Conservation (phyloP, 2,888 invertebrate genomes). For the Chrysomela aeneicollis region DNA sequence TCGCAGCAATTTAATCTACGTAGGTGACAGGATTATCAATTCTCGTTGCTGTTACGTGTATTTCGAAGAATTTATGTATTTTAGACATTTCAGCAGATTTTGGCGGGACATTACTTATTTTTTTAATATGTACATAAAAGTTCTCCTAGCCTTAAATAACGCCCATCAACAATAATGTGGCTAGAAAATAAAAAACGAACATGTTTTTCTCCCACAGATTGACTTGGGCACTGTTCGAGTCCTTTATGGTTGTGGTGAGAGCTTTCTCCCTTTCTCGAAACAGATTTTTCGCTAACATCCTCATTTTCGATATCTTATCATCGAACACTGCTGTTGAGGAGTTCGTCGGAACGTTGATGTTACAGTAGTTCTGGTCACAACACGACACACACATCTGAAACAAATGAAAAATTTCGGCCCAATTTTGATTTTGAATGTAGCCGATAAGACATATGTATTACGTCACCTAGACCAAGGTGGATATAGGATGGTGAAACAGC, state of each 20-base stretch:
- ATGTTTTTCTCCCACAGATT: constrained; percentile 27
- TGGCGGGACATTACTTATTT: neutral
- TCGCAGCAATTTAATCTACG: too few relatives aligned
- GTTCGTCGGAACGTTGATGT: constrained; percentile 69
- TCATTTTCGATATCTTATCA: constrained; percentile 61
- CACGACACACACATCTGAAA: constrained; percentile 70
- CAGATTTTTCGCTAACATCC: constrained; percentile 59
- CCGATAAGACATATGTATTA: too few relatives aligned
- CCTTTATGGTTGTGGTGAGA: constrained; percentile 58
- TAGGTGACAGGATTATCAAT: too few relatives aligned
- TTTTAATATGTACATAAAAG: constrained; percentile 1
- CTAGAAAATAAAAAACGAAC: constrained; percentile 31
- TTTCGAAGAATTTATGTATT: neutral
- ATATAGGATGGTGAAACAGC: too few relatives aligned
- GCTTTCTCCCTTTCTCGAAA: constrained; percentile 60
- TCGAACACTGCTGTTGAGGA: constrained; percentile 66
- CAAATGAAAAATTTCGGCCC: constrained; percentile 36
- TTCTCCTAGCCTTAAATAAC: constrained; percentile 21
- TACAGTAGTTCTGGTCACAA: constrained; percentile 71
- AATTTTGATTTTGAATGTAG: neutral
- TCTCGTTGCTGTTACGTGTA: neutral
- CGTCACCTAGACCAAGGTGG: too few relatives aligned
- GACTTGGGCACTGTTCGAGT: constrained; percentile 41
- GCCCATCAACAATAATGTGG: constrained; percentile 27
- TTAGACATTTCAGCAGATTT: too few relatives aligned